These are phyloP conservation scores for Melanotaenia parkinsoni DNA, from an alignment of 2,797 vertebrate genomes.

Conservation along the genomic window DNA sequence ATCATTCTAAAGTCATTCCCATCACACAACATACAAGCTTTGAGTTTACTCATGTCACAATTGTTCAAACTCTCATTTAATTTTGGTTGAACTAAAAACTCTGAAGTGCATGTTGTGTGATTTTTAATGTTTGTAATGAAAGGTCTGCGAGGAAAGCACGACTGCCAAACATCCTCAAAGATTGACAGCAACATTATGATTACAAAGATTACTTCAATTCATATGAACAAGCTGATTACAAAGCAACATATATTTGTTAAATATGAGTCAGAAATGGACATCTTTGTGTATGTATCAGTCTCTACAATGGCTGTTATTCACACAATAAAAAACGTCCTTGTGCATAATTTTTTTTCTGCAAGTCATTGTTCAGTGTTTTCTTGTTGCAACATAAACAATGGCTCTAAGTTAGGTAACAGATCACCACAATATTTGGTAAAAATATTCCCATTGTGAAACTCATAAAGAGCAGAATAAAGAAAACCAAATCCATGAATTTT, in stretches of 20 bases:
- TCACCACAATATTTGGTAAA: too few species aligned
- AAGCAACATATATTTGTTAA: background rate
- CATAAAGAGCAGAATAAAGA: too few species aligned
- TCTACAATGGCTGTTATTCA: background rate
- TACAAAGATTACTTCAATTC: background rate
- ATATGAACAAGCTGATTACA: background rate
- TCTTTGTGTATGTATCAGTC: background rate
- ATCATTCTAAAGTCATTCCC: slow-evolving; percentile 9
- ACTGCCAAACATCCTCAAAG: background rate
- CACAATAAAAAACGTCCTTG: too few species aligned
- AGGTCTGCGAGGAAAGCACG: background rate
- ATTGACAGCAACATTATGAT: background rate
- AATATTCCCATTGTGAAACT: too few species aligned
- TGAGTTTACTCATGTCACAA: background rate
- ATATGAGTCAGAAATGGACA: background rate
- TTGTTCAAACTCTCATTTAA: background rate
- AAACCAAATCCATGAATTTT: too few species aligned
- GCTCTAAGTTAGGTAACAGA: too few species aligned
- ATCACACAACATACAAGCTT: background rate
- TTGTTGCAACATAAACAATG: too few species aligned
- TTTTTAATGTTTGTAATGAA: slow-evolving; percentile 1
- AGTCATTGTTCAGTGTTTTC: too few species aligned
- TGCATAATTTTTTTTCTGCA: too few species aligned
- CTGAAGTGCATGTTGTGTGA: background rate
- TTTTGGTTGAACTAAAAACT: background rate